These are phyloP conservation scores for Euura saliciscinereae DNA, from an alignment of 1,140 invertebrate species.

Conservation along the genomic window DNA sequence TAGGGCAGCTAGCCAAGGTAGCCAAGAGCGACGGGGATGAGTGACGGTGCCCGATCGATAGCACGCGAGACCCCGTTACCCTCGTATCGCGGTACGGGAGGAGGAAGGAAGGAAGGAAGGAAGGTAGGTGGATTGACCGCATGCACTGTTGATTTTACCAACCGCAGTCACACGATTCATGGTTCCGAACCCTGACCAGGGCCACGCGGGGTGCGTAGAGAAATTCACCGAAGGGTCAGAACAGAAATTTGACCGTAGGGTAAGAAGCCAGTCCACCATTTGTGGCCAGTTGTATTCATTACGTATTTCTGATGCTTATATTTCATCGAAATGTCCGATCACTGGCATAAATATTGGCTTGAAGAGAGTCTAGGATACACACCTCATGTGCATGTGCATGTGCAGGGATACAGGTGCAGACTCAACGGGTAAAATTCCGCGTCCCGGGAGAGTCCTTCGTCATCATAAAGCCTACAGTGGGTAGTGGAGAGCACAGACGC, in stretches of 20 bases:
- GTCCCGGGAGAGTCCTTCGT: background rate
- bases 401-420: background rate
- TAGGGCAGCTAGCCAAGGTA: background rate
- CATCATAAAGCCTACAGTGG: background rate
- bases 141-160: background rate
- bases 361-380: too few species aligned
- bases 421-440: background rate
- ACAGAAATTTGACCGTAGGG: too few species aligned
- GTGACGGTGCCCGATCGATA: background rate
- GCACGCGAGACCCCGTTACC: slow-evolving; percentile 3
- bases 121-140: background rate
- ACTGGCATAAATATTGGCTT: too few species aligned
- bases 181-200: background rate
- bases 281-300: too few species aligned
- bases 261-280: too few species aligned
- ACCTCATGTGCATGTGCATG: too few species aligned
- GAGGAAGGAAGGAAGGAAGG: too few species aligned
- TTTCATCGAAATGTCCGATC: too few species aligned
- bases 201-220: too few species aligned
- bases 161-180: background rate
- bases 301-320: too few species aligned
- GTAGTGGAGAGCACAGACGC: background rate
- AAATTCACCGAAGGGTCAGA: too few species aligned
- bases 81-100: too few species aligned
- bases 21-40: slow-evolving; percentile 1